Evolutionary conservation across 2,797 vertebrate genomes (phyloP).

Genomic region (Erithacus rubecula): DNA sequence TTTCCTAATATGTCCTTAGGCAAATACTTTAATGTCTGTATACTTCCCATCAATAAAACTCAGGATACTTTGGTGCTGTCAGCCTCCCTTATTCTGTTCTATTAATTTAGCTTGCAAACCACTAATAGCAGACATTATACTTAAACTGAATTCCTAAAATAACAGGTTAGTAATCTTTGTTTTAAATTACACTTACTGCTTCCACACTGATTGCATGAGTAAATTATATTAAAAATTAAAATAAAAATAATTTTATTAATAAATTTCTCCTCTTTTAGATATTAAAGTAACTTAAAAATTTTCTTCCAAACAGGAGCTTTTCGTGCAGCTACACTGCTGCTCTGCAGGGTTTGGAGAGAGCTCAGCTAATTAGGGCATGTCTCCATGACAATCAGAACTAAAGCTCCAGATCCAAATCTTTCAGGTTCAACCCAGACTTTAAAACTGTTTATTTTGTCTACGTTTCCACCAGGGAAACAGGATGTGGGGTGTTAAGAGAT

Average conservation of each 20-base stretch:
- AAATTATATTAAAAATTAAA: not conserved
- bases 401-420: not conserved
- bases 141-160: not conserved
- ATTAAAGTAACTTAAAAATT: not conserved
- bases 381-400: not conserved
- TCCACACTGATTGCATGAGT: not conserved
- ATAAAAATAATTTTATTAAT: not conserved
- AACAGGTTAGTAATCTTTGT: not conserved
- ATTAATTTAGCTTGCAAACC: not conserved
- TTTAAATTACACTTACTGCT: not conserved
- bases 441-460: not conserved
- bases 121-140: not conserved
- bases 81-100: not conserved
- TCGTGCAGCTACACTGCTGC: not conserved
- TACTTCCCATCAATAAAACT: not conserved
- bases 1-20: not conserved
- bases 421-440: not conserved
- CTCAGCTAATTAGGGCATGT: not conserved
- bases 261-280: not conserved
- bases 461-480: not conserved
- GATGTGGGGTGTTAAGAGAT: not conserved
- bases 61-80: not conserved
- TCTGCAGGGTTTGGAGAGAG: not conserved
- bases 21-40: not conserved
- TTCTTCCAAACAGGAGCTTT: not conserved